Evolutionary conservation across 2,797 vertebrate genomes (phyloP), one percentile per base, ranked within the genome.

Genomic region (Triplophysa yarkandensis): DNA sequence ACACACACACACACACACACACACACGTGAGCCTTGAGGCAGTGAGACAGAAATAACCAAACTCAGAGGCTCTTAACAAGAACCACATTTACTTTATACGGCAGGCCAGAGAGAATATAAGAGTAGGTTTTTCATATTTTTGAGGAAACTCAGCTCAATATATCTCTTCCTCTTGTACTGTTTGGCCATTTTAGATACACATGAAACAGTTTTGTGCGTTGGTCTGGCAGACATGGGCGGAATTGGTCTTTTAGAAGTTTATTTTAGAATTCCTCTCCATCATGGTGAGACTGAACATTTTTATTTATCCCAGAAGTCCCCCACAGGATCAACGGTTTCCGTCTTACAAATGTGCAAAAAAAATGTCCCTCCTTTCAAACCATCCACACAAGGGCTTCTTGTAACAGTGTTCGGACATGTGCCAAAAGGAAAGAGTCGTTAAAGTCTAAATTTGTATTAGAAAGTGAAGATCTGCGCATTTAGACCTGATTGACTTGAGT

Each of bases 11-110:
- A 27, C 66, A 36, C 39, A 78, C 46, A 76, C 70, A 74, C 70
- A 71, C 74, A 52, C 48, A 50, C 43, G n/a, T 50, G 41, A 79
- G 63, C 79, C 79, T 54, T 68, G 50, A 65, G 82, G 79, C 77
- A 71, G 71, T 27, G 43, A 66, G 68, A 79, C 77, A 79, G 71
- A 81, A 83, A 83, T 81, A 83, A 81, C 79, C 71, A 77, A 76
- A 73, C 79, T 79, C 71, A 75, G 70, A 76, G 63, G 57, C 67
- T 69, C 81, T 80, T 91, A 92, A 93, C 87, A 90, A 88, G 86
- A 92, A 93, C 88, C 91, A 92, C 85, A 92, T 93, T 93, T 89
- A 72, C 76, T 85, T 84, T 82, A 81, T 68, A 72, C 28, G 71
- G 34, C 16, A 30, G 34, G 58, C 67, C 44, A 48, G 44, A 19